Evolutionary conservation across 2,888 invertebrate genomes (phyloP), one percentile per base, ranked within the genome.

Genomic region (Abscondita cerata): DNA sequence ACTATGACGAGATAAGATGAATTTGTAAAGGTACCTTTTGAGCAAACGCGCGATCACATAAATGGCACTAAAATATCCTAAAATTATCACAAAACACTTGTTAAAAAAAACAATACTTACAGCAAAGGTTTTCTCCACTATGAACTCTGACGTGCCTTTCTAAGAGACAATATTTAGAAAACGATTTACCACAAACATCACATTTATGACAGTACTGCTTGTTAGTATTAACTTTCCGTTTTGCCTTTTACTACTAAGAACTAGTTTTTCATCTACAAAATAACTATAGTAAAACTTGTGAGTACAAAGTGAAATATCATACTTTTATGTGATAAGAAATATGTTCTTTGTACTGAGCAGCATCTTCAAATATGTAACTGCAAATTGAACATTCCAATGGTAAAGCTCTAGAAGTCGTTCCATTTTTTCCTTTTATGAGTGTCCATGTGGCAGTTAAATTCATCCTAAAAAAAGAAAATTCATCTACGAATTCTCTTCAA

Each of bases 21-120:
- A 87, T 86, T 70, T 85, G 84, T 44, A 89, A 78, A 0, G 89
- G 86, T 52, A 86, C 86, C 72, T 87, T n/a, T 76, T 89, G 89
- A 65, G 85, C 85, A 73, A 89, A 89, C 4, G 85, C 82, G 62
- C 84, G 83, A 38, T 81, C 80, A 74, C 89, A 89, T 18, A 82
- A 71, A 11, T 78, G 73, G 72, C 89, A 89, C 83, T 85, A 73
- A 34, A 81, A 40, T 13, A 12, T 13, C 5, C n/a, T n/a, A n/a
- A n/a, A n/a, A n/a, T n/a, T n/a, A n/a, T n/a, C n/a, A n/a, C n/a
- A n/a, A n/a, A n/a, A n/a, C n/a, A 15, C 40, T 15, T 15, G 15
- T 40, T 13, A 8, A 40, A 40, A 15, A 40, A 40, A 12, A 40
- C 8, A 13, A 15, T 13, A 13, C 69, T 75, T 80, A 86, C 86